Conservation (phyloP, 2,797 vertebrate genomes). For the Notamacropus eugenii region DNA sequence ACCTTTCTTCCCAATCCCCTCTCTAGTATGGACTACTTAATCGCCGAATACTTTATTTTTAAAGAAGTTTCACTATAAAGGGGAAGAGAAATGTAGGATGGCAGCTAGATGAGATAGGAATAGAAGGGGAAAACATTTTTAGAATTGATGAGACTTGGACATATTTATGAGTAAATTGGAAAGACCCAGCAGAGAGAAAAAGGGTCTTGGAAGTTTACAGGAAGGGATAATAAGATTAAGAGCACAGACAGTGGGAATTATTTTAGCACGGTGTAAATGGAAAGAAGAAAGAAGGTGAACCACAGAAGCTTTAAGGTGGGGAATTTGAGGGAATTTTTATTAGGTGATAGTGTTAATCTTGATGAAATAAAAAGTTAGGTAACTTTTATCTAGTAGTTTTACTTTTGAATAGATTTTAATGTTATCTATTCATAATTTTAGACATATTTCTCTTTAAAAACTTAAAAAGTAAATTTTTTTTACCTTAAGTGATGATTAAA, state of each 20-base stretch:
- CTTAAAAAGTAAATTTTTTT: neutral
- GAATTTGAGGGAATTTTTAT: neutral
- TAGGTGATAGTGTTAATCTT: neutral
- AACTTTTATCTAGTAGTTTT: neutral
- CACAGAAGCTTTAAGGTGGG: neutral
- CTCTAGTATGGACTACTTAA: too few species aligned
- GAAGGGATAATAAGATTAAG: neutral
- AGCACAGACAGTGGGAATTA: neutral
- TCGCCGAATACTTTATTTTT: neutral
- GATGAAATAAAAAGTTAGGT: neutral
- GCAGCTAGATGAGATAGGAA: neutral
- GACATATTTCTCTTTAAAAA: neutral
- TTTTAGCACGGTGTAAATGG: neutral
- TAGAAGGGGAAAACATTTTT: neutral
- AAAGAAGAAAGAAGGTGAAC: neutral
- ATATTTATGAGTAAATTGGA: neutral
- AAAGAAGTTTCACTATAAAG: neutral
- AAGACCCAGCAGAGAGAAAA: neutral
- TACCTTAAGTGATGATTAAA: conserved; percentile 13
- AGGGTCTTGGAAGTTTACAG: neutral
- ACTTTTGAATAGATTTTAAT: neutral
- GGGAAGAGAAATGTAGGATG: neutral
- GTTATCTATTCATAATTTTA: neutral
- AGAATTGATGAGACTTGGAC: neutral
- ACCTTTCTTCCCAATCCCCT: neutral